Percentiles rank a stretch among this genome's conserved stretches.
Evolutionary conservation across 2,797 vertebrate species (phyloP).

Genomic region (Helarctos malayanus): DNA sequence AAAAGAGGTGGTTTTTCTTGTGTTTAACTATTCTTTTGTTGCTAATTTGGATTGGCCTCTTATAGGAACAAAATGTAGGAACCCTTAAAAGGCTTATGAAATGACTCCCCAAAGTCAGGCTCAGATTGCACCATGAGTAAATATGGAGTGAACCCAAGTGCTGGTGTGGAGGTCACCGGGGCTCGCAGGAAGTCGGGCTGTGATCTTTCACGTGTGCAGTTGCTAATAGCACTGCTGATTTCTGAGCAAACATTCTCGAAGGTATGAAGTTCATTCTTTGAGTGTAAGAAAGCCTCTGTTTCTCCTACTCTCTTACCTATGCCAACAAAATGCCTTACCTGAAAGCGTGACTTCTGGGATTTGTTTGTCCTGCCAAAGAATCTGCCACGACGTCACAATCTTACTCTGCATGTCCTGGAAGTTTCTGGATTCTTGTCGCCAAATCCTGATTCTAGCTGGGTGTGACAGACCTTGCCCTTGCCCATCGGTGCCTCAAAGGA

Average conservation of each 20-base stretch:
- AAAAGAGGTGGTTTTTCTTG: constrained; percentile 46
- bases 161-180: not conserved
- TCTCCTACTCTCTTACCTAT: not conserved
- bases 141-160: not conserved
- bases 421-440: not conserved
- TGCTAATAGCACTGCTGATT: not conserved
- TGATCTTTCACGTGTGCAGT: not conserved
- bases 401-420: not conserved
- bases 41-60: constrained; percentile 62
- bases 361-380: not conserved
- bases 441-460: not conserved
- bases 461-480: not conserved
- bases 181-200: fast-evolving
- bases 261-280: not conserved
- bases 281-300: not conserved
- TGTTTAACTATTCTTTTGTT: constrained; percentile 66
- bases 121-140: not conserved
- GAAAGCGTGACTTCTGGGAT: not conserved
- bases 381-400: not conserved
- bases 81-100: constrained; percentile 62
- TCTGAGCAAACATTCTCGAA: constrained; percentile 43
- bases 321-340: not conserved
- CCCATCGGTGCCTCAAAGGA: too few relatives aligned
- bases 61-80: constrained; percentile 33
- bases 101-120: not conserved